Evolutionary conservation across 2,888 invertebrate genomes (phyloP).

Genomic region (Dyspetes luteomarginatus): DNA sequence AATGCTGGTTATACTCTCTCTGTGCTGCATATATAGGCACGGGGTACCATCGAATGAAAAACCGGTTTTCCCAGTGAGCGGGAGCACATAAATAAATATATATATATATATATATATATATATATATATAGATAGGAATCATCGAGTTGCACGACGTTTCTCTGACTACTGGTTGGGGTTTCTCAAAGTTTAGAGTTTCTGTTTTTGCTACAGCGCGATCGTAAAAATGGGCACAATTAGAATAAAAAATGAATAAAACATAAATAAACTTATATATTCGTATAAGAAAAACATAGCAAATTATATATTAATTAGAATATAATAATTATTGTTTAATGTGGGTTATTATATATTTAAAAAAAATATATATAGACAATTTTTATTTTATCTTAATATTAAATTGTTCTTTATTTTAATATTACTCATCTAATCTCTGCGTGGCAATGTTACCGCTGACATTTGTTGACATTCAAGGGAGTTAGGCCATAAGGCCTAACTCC

Average conservation of each 20-base stretch:
- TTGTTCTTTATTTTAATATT: too few species aligned
- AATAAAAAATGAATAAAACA: not conserved
- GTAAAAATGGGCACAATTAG: not conserved
- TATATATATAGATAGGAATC: constrained; percentile 35
- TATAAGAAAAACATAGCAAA: not conserved
- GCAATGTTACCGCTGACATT: too few species aligned
- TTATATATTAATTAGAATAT: not conserved
- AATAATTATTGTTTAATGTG: not conserved
- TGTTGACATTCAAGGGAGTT: too few species aligned
- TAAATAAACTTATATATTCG: too few species aligned
- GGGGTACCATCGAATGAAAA: constrained; percentile 45
- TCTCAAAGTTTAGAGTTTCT: constrained; percentile 31
- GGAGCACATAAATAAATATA: constrained; percentile 6
- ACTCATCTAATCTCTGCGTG: too few species aligned
- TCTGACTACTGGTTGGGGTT: constrained; percentile 35
- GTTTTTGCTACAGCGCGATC: constrained; percentile 11
- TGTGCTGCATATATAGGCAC: constrained; percentile 1
- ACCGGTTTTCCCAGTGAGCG: constrained; percentile 49
- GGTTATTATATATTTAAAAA: not conserved
- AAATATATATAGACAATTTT: not conserved
- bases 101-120: constrained; percentile 26
- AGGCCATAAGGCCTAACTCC: too few species aligned
- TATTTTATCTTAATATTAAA: too few species aligned
- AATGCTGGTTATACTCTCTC: constrained; percentile 5
- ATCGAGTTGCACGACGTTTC: constrained; percentile 42